These are phyloP conservation scores for Heliconius hortense DNA, from an alignment of 2,888 invertebrate genomes.

Conservation along the genomic window DNA sequence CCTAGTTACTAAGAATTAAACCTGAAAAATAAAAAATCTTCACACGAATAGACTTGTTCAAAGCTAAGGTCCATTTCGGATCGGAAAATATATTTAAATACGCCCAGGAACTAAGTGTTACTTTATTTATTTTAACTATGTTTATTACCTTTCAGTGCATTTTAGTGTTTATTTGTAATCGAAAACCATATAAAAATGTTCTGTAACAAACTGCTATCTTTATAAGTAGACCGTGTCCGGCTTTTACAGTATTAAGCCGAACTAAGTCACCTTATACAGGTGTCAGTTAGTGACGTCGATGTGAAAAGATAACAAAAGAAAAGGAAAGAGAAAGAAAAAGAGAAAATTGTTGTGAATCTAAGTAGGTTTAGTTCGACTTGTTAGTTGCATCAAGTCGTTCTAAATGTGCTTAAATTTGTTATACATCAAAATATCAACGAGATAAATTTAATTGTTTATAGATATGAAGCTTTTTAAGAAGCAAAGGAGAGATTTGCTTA, in stretches of 20 bases:
- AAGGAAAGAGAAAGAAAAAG: not conserved
- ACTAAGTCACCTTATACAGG: conserved; percentile 43
- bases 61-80: too few species aligned
- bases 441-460: not conserved
- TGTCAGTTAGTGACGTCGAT: conserved; percentile 21
- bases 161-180: not conserved
- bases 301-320: not conserved
- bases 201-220: conserved; percentile 7
- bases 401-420: conserved; percentile 45
- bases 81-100: too few species aligned
- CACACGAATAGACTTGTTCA: too few species aligned
- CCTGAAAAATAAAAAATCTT: too few species aligned
- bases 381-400: conserved; percentile 45
- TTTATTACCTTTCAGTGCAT: not conserved
- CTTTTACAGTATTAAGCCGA: conserved; percentile 46
- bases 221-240: conserved; percentile 51
- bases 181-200: not conserved
- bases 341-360: conserved; percentile 41
- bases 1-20: too few species aligned
- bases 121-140: not conserved
- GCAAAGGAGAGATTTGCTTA: not conserved
- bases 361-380: conserved; percentile 51
- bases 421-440: conserved; percentile 5
- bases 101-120: not conserved
- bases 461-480: not conserved